Evolutionary conservation across 2,797 vertebrate genomes (phyloP).

Genomic region (Pangasius djambal): DNA sequence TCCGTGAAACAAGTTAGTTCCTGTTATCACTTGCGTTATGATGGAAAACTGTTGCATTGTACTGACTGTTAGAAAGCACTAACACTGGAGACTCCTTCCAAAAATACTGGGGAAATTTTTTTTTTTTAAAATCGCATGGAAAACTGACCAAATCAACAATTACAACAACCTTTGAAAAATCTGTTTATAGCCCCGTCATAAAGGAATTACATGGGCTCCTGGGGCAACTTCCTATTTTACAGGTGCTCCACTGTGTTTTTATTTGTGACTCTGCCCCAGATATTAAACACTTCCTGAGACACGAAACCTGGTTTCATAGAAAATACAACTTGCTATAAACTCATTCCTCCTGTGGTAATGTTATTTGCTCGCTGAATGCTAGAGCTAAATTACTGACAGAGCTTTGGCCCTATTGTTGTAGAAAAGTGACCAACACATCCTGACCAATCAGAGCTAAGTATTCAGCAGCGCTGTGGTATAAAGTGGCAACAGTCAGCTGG

Average conservation of each 20-base stretch:
- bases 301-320: too few relatives aligned
- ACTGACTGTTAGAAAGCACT: background rate
- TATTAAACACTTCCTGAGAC: background rate
- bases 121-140: too few relatives aligned
- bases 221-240: background rate
- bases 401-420: too few relatives aligned
- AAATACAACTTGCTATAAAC: background rate
- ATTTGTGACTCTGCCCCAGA: background rate
- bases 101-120: background rate
- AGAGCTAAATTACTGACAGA: background rate
- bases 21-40: background rate
- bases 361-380: background rate
- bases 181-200: background rate
- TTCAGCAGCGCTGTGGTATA: background rate
- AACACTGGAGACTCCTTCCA: background rate
- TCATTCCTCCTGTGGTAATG: background rate
- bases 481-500: background rate
- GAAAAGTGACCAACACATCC: too few relatives aligned
- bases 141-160: too few relatives aligned
- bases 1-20: background rate
- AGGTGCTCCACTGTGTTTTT: background rate
- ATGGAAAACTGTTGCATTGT: background rate
- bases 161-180: too few relatives aligned
- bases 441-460: background rate
- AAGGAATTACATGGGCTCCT: background rate